Percentiles rank a stretch among this genome's conserved stretches.
phyloP scores from a whole-genome alignment of 92 coral and sea anemone species.

The Palythoa heliodiscus region DNA sequence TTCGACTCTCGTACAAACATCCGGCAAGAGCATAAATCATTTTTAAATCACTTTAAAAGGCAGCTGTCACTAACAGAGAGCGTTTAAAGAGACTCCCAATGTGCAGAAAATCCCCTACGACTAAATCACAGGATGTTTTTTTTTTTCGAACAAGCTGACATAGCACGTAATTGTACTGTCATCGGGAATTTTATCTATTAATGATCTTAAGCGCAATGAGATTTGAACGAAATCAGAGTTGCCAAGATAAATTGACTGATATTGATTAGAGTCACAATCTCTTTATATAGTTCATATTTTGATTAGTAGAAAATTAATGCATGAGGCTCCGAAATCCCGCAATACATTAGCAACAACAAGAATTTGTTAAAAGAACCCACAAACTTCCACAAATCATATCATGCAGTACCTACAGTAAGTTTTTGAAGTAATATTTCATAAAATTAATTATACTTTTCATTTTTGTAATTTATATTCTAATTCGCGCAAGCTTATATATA shows the following conservation, averaged over 20 bases:
- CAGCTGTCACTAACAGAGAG: not conserved
- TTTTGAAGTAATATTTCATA: conserved; percentile 22
- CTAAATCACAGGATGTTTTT: not conserved
- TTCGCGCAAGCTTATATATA: not conserved
- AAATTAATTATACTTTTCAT: conserved; percentile 33
- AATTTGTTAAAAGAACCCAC: conserved; percentile 28
- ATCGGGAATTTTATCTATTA: not conserved
- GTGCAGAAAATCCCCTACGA: not conserved
- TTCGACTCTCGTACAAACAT: conserved; percentile 9
- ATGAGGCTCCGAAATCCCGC: not conserved
- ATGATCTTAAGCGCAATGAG: not conserved
- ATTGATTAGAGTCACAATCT: not conserved
- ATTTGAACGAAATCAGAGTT: not conserved
- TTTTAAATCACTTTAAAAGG: not conserved
- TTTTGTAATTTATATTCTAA: conserved; percentile 18
- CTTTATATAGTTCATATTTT: conserved; percentile 3
- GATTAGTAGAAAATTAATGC: not conserved
- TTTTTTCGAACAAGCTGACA: not conserved
- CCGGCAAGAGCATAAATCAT: not conserved
- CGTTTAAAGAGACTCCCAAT: no score
- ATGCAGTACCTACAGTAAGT: not conserved
- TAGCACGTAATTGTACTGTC: not conserved
- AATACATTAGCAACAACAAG: not conserved
- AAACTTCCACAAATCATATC: not conserved
- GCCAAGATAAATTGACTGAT: not conserved